Base-by-base conservation (phyloP, 2,797 vertebrate species). In the Aldrovandia affinis region DNA sequence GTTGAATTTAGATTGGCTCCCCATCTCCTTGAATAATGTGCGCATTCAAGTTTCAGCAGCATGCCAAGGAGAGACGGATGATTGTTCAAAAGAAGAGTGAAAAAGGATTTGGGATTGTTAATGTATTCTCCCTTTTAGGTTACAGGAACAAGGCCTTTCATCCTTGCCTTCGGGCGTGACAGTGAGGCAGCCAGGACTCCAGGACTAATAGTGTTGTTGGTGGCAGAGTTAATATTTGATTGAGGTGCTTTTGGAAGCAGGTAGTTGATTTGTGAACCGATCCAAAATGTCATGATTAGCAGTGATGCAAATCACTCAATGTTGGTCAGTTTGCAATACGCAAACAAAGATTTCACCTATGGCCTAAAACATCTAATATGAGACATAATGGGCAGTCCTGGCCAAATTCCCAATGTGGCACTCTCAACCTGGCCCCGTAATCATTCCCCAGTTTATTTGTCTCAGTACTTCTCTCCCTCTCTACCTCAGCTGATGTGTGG, bases 1-100 rank as follows among this genome's bases (percentile, higher is more conserved):
- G 52, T 55, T 80, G 44, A 80, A 80, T 80, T 80, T 80, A 28
- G 22, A 54, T 80, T 55, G 47, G 78, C 14, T 80, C 28, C 14
- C 50, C 42, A n/a, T 78, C 75, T 25, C 73, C 36, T 59, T 39
- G 42, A 63, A 63, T 59, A 63, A 83, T 73, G 68, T n/a, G 39
- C n/a, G 20, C 28, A 28, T 54, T 54, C 28, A 54, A 54, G 28
- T 54, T 55, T 80, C 47, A 2, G 15, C 50, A 36, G 78, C 28
- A 50, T 52, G 78, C n/a, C 47, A 18, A 20, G 78, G 50, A 80
- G 52, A 54, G 28, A 54, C 44, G 14, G 47, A 20, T 33, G 28
- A 50, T 50, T 44, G 75, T 44, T 80, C 52, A 80, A 80, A 55
- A 55, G 15, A 18, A 28, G n/a, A 52, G 28, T 55, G 28, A 55